These are phyloP conservation scores for Lasius fuliginosus DNA, from an alignment of 2,888 invertebrate species.

Conservation along the genomic window DNA sequence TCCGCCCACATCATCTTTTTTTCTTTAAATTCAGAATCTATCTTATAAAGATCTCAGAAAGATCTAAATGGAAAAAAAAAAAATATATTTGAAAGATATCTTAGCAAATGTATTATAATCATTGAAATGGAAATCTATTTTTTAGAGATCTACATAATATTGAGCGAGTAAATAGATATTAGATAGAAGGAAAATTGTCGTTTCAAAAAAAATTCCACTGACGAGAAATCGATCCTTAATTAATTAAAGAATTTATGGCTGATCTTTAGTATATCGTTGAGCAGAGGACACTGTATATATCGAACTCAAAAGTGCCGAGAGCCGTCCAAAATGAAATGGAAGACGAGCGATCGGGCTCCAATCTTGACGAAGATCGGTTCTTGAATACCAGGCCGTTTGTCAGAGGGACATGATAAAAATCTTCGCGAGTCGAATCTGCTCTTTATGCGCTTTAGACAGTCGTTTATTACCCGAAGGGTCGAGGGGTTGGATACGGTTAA, in stretches of 20 bases:
- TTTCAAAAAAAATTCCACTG: neutral
- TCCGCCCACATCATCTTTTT: neutral
- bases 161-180: neutral
- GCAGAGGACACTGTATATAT: neutral
- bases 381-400: constrained; percentile 60
- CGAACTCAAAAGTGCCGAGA: constrained; percentile 46
- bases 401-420: constrained; percentile 55
- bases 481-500: constrained; percentile 52
- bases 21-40: neutral
- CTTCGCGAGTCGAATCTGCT: constrained; percentile 42
- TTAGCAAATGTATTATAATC: neutral
- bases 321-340: constrained; percentile 57
- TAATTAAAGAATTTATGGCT: neutral
- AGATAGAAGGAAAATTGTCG: neutral
- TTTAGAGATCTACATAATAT: too few relatives aligned
- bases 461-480: constrained; percentile 64
- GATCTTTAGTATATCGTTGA: neutral
- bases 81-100: too few relatives aligned
- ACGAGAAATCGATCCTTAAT: neutral
- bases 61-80: too few relatives aligned
- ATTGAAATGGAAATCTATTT: neutral
- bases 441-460: constrained; percentile 60
- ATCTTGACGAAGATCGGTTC: constrained; percentile 62
- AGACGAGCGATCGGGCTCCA: constrained; percentile 44
- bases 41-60: neutral